Percentiles rank a stretch among this genome's conserved stretches.
Conservation (phyloP, 2,113 vertebrate genomes). For the Paracanthobrama guichenoti region DNA sequence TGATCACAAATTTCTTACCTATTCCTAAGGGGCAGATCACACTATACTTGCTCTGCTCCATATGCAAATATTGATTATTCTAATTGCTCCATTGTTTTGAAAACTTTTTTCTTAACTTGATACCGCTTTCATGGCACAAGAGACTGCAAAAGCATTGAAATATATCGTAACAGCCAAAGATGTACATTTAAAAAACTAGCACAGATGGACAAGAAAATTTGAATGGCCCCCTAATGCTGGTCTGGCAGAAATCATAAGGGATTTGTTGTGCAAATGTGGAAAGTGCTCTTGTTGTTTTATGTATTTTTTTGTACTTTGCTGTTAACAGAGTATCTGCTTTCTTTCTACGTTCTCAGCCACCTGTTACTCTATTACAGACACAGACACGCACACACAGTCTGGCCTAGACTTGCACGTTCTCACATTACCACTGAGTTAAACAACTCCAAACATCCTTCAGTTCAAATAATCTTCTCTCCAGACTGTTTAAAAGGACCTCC, state of each 20-base stretch:
- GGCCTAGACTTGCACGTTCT: conserved; percentile 48
- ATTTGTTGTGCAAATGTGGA: neutral
- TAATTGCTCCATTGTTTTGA: neutral
- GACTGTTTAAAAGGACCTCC: conserved; percentile 19
- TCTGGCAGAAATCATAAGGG: neutral
- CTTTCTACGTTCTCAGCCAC: conserved; percentile 55
- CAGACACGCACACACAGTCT: conserved; percentile 41
- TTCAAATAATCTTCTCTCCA: conserved; percentile 18
- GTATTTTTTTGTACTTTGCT: conserved; percentile 63
- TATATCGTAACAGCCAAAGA: neutral
- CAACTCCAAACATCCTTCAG: conserved; percentile 14
- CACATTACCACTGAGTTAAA: conserved; percentile 54
- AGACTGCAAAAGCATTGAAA: neutral
- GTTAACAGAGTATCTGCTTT: conserved; percentile 53
- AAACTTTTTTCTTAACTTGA: neutral
- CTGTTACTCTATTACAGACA: conserved; percentile 65
- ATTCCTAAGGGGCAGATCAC: neutral
- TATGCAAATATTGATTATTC: neutral
- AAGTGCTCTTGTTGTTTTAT: conserved; percentile 30
- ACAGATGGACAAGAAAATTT: neutral
- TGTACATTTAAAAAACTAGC: neutral
- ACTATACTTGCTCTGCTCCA: neutral
- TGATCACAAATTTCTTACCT: too few relatives aligned
- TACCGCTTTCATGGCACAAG: neutral
- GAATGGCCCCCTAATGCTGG: neutral